phyloP scores from a whole-genome alignment of 2,113 vertebrate genomes.

The Cyphomyrus plagiostoma region DNA sequence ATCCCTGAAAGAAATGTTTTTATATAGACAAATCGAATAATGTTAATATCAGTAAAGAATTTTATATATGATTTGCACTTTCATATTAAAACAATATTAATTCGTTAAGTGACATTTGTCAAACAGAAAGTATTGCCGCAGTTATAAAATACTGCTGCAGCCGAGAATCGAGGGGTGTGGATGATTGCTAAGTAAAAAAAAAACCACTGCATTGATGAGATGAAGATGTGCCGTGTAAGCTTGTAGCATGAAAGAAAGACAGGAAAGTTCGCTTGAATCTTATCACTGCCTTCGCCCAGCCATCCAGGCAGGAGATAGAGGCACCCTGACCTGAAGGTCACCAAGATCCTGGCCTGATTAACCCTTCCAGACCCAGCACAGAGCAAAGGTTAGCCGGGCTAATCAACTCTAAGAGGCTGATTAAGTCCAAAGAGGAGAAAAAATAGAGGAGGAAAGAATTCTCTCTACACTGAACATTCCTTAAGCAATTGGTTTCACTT shows the following conservation, averaged over 20 bases:
- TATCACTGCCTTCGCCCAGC: conserved; percentile 67
- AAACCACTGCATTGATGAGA: conserved; percentile 4
- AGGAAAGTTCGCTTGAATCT: conserved; percentile 60
- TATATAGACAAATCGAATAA: background rate
- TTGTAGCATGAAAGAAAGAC: conserved; percentile 9
- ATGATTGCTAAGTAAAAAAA: background rate
- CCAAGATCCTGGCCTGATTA: conserved; percentile 73
- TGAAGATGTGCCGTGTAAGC: conserved; percentile 8
- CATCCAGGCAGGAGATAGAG: conserved; percentile 58
- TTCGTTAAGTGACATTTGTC: background rate
- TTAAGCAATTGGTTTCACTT: conserved; percentile 44
- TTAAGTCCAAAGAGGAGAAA: conserved; percentile 49
- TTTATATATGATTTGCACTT: background rate
- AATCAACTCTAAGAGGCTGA: conserved; percentile 62
- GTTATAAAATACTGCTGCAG: background rate
- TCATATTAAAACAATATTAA: background rate
- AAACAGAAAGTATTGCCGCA: background rate
- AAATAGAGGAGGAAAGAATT: conserved; percentile 33
- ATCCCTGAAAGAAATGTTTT: background rate
- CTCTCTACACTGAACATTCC: background rate
- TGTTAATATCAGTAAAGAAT: background rate
- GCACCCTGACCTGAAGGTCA: conserved; percentile 68
- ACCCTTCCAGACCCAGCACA: conserved; percentile 67
- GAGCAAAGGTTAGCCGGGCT: conserved; percentile 73
- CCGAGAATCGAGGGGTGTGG: background rate